Base-by-base conservation (phyloP, 2,888 invertebrate genomes). In the Achlya flavicornis region DNA sequence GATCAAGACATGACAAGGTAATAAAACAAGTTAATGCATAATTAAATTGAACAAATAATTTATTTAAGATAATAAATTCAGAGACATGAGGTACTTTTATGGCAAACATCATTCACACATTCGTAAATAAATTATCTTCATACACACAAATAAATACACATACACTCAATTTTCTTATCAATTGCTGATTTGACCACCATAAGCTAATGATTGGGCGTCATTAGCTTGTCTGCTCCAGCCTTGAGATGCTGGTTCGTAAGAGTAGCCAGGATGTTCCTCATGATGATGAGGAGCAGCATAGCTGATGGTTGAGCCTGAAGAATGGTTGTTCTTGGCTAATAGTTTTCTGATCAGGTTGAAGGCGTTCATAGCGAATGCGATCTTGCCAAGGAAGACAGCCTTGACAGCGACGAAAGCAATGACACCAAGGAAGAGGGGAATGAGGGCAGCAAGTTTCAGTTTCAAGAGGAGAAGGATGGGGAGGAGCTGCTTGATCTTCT, bases 341-440 rank as follows among this genome's bases (percentile, higher is more conserved):
- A 97, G 94, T 86, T 97, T 97, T 79, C 89, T 90, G 77, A 94
- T 89, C 1, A 93, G 90, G 79, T 95, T 95, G 79, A 97, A 95
- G 35, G 95, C 95, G 65, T 96, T 95, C 85, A 97, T 95, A 72
- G 97, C 95, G 64, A 98, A 95, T n/a, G 97, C 97, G 73, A 97
- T 95, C 94, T 98, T 98, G 80, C 97, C 97, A 72, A 97, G 94
- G 81, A 97, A 94, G 73, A 98, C 94, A 12, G 97, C 97, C 94
- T 98, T 97, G 92, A 97, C 95, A 38, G 97, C 97, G 61, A 96
- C 94, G 67, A 97, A 93, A 58, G 97, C 97, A 73, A 97, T 95
- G 78, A 93, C 89, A 14, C 93, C 97, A 60, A 97, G 95, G 78
- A 96, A 96, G 70, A 97, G 90, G 14, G 97, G 97, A 72, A 97